Conservation (phyloP, 2,888 invertebrate species). For the Parnassius smintheus region DNA sequence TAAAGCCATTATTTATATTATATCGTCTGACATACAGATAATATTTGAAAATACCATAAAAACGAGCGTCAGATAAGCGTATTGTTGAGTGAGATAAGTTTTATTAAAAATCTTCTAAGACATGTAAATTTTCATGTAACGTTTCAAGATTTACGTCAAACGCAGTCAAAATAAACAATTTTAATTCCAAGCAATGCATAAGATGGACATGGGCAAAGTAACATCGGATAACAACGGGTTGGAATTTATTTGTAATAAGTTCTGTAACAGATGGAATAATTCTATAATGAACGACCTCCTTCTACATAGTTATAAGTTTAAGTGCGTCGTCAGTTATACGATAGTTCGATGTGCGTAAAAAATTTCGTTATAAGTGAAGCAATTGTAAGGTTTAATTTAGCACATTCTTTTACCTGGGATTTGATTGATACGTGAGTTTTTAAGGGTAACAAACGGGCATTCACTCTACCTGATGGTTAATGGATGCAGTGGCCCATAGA, state of each 20-base stretch:
- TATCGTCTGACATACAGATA: too few relatives aligned
- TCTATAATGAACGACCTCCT: conserved; percentile 18
- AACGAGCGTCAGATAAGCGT: too few relatives aligned
- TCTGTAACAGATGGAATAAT: conserved; percentile 12
- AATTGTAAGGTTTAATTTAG: too few relatives aligned
- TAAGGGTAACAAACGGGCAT: too few relatives aligned
- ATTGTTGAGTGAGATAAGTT: not conserved
- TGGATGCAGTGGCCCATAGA: too few relatives aligned
- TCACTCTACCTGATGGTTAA: too few relatives aligned
- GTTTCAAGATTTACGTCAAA: conserved; percentile 12
- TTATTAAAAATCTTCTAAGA: conserved; percentile 9
- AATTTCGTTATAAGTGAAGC: too few relatives aligned
- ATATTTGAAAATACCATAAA: too few relatives aligned
- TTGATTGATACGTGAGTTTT: too few relatives aligned
- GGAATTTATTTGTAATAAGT: conserved; percentile 24
- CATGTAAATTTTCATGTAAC: conserved; percentile 3
- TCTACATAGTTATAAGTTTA: conserved; percentile 9
- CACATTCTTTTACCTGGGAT: too few relatives aligned
- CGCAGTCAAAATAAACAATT: conserved; percentile 14
- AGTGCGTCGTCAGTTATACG: not conserved
- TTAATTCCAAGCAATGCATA: not conserved
- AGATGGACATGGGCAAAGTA: conserved; percentile 13
- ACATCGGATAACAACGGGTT: conserved; percentile 8
- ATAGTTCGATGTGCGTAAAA: not conserved
- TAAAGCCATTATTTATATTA: too few relatives aligned